Evolutionary conservation across 2,113 vertebrate genomes (phyloP).

Genomic region (Tyto alba): DNA sequence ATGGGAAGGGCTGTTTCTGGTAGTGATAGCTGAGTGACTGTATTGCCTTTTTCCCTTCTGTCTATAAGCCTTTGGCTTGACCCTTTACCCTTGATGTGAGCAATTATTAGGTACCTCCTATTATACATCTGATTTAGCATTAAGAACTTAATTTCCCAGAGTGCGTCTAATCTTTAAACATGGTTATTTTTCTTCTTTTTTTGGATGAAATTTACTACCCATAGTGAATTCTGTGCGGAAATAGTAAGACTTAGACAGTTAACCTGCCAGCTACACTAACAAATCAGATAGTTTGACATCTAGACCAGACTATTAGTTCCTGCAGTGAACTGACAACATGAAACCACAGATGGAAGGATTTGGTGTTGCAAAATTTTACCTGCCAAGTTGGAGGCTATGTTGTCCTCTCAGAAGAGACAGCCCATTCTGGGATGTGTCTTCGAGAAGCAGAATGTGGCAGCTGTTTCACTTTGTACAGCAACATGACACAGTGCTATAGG

Average conservation of each 20-base stretch:
- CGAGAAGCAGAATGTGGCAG: background rate
- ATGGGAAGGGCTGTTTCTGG: background rate
- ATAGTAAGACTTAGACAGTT: background rate
- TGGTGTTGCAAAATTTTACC: conserved; percentile 37
- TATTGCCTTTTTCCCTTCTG: background rate
- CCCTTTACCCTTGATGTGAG: background rate
- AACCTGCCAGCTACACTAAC: conserved; percentile 44
- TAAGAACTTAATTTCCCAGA: conserved; percentile 23
- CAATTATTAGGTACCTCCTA: background rate
- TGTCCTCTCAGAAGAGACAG: background rate
- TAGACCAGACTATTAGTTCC: conserved; percentile 32
- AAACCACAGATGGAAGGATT: conserved; percentile 51
- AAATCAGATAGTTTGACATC: conserved; percentile 45
- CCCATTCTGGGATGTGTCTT: background rate
- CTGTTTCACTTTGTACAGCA: conserved; percentile 38
- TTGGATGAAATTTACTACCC: background rate
- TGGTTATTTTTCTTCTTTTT: background rate
- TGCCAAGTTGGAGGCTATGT: background rate
- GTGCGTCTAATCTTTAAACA: conserved; percentile 22
- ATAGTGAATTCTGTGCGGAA: background rate
- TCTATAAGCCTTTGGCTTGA: background rate
- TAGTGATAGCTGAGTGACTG: background rate
- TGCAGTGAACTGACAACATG: conserved; percentile 19
- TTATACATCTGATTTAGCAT: background rate
- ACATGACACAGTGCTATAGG: conserved; percentile 19